Percentiles rank a stretch among this genome's conserved stretches.
phyloP scores from a whole-genome alignment of 2,113 vertebrate genomes.

The Nibea coibor region DNA sequence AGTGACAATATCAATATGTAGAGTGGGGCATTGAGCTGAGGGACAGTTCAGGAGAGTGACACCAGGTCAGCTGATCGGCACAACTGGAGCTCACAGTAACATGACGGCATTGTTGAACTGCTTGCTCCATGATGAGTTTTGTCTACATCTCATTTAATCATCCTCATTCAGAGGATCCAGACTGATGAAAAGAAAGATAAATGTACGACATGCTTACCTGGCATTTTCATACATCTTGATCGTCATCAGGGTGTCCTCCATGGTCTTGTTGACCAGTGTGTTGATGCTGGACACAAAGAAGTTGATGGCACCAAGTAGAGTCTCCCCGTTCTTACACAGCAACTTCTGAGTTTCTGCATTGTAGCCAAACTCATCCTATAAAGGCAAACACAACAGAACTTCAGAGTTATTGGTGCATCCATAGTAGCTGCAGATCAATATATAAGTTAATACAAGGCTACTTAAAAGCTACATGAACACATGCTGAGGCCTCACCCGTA shows the following conservation, averaged over 20 bases:
- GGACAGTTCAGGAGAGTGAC: too few relatives aligned
- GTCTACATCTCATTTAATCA: too few relatives aligned
- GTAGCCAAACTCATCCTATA: slow-evolving; percentile 97
- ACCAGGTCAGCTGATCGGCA: too few relatives aligned
- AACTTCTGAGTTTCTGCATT: slow-evolving; percentile 97
- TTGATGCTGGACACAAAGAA: slow-evolving; percentile 99
- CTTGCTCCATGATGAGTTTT: too few relatives aligned
- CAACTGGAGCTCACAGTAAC: too few relatives aligned
- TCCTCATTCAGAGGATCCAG: neutral
- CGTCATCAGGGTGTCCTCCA: slow-evolving; percentile 97
- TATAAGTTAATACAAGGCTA: neutral
- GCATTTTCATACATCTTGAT: slow-evolving; percentile 96
- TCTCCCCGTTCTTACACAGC: slow-evolving; percentile 97
- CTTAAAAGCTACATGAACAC: neutral
- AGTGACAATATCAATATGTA: too few relatives aligned
- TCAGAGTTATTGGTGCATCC: neutral
- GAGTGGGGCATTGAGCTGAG: too few relatives aligned
- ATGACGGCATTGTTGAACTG: too few relatives aligned
- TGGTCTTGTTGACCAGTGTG: slow-evolving; percentile 97
- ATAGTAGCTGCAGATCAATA: neutral
- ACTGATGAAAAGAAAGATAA: neutral
- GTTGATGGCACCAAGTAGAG: slow-evolving; percentile 94
- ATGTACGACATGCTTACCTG: slow-evolving; percentile 81
- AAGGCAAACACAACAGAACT: neutral
- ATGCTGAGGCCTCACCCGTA: slow-evolving; percentile 84